phyloP scores from a whole-genome alignment of 1,140 invertebrate genomes.

The Drosophila navojoa region DNA sequence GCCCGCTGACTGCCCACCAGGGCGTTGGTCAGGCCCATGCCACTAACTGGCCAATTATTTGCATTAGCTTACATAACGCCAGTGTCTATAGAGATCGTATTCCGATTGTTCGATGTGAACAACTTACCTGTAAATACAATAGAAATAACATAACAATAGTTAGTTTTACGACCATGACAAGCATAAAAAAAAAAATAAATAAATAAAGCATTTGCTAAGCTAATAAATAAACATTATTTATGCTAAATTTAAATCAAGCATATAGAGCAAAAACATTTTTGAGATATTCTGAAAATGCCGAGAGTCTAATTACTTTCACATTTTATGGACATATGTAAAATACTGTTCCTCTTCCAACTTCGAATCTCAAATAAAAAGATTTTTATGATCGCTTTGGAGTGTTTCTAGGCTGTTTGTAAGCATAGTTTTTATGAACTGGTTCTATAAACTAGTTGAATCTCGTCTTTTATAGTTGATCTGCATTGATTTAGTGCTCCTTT shows the following conservation, averaged over 20 bases:
- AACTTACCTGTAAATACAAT: conserved; percentile 68
- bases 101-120: conserved; percentile 13
- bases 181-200: not conserved
- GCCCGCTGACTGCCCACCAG: conserved; percentile 31
- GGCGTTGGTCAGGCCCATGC: conserved; percentile 60
- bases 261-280: not conserved
- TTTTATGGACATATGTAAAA: too few relatives aligned
- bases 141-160: conserved; percentile 22
- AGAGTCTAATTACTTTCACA: too few relatives aligned
- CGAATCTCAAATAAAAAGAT: too few relatives aligned
- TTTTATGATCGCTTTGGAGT: not conserved
- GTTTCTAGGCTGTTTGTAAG: not conserved
- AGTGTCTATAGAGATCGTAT: conserved; percentile 14
- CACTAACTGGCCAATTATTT: conserved; percentile 72
- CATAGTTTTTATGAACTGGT: not conserved
- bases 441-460: conserved; percentile 9
- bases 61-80: conserved; percentile 64
- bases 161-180: conserved; percentile 30
- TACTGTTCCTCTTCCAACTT: too few relatives aligned
- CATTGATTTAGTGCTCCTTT: conserved; percentile 17
- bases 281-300: too few relatives aligned
- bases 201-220: not conserved
- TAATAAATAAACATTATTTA: not conserved
- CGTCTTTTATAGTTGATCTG: conserved; percentile 1
- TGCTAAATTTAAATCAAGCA: not conserved